Evolutionary conservation across 2,113 vertebrate genomes (phyloP).

Genomic region (Bubo bubo): DNA sequence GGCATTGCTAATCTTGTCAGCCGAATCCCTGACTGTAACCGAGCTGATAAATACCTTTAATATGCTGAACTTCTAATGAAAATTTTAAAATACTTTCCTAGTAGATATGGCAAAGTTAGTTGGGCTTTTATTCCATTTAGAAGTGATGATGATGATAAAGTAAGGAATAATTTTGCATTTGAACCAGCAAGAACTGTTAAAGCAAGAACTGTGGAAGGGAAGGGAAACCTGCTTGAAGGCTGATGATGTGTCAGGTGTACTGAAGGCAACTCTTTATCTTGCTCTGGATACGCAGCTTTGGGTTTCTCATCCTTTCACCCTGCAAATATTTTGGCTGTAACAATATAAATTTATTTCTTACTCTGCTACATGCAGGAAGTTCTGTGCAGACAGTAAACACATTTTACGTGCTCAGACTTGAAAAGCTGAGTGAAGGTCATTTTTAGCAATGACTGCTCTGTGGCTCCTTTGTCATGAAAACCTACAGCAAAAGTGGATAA

Average conservation of each 20-base stretch:
- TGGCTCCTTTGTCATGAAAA: neutral
- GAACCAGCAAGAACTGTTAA: neutral
- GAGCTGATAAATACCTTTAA: neutral
- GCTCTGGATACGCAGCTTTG: neutral
- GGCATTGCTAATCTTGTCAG: neutral
- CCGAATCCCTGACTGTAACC: neutral
- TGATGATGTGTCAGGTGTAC: neutral
- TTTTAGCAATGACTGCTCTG: neutral
- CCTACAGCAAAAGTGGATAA: neutral
- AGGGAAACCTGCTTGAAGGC: neutral
- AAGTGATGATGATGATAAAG: neutral
- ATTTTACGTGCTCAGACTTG: neutral
- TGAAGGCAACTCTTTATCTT: neutral
- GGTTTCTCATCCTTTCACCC: neutral
- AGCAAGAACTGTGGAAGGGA: neutral
- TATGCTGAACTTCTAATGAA: neutral
- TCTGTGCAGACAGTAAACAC: neutral
- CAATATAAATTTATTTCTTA: neutral
- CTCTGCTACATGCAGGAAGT: neutral
- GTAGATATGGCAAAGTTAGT: neutral
- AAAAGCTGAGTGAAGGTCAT: neutral
- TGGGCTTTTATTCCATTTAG: neutral
- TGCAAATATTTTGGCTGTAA: neutral
- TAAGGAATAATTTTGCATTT: neutral
- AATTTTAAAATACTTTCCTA: neutral